Evolutionary conservation across 2,797 vertebrate genomes (phyloP).

Genomic region (Gymnodraco acuticeps): DNA sequence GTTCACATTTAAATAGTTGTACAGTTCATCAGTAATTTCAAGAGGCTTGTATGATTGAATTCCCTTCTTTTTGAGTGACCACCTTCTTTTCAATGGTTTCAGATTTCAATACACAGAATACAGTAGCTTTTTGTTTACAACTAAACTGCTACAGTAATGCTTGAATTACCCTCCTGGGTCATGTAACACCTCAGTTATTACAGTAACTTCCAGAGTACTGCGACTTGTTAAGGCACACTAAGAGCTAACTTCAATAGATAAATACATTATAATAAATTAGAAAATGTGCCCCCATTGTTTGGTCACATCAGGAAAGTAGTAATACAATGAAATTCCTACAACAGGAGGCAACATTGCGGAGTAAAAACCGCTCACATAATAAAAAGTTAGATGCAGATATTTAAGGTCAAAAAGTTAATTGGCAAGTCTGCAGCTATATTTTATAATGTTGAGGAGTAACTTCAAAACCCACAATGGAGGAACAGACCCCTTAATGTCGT

Average conservation of each 20-base stretch:
- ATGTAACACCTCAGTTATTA: slow-evolving; percentile 1
- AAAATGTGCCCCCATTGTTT: slow-evolving; percentile 40
- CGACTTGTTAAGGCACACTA: slow-evolving; percentile 49
- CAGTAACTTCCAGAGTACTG: slow-evolving; percentile 26
- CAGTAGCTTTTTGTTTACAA: background rate
- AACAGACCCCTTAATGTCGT: slow-evolving; percentile 17
- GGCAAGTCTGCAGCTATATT: slow-evolving; percentile 41
- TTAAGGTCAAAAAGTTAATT: slow-evolving; percentile 50
- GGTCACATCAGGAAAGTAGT: slow-evolving; percentile 41
- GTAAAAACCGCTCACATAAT: slow-evolving; percentile 27
- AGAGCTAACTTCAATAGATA: slow-evolving; percentile 53
- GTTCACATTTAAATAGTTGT: slow-evolving; percentile 1
- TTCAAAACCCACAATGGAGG: slow-evolving; percentile 44
- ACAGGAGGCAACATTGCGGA: slow-evolving; percentile 34
- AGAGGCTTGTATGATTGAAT: background rate
- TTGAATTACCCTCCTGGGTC: slow-evolving; percentile 13
- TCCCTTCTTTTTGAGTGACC: background rate
- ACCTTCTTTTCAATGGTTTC: background rate
- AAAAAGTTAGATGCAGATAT: slow-evolving; percentile 32
- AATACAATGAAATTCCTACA: slow-evolving; percentile 29
- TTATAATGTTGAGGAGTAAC: slow-evolving; percentile 16
- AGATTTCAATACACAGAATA: background rate
- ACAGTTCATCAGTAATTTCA: background rate
- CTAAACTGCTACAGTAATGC: slow-evolving; percentile 2
- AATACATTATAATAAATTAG: slow-evolving; percentile 68